Percentiles rank a stretch among this genome's conserved stretches.
These are phyloP conservation scores for Boloria selene DNA, from an alignment of 2,888 invertebrate genomes.

Conservation along the genomic window DNA sequence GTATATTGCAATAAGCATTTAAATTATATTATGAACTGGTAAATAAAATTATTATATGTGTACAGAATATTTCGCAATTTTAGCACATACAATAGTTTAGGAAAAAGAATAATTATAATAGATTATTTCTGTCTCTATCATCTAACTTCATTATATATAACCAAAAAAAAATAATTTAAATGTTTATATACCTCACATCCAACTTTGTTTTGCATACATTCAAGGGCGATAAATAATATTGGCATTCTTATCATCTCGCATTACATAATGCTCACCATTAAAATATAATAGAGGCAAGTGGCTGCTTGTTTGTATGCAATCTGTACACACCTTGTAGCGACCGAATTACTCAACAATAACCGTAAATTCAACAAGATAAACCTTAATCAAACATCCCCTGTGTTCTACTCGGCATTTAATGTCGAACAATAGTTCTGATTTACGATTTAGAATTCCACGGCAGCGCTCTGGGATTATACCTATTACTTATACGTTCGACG, in stretches of 20 bases:
- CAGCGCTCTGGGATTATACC: conserved; percentile 60
- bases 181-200: background rate
- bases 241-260: background rate
- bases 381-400: conserved; percentile 79
- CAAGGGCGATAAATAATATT: background rate
- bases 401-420: conserved; percentile 78
- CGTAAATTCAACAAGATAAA: conserved; percentile 78
- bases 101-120: too few species aligned
- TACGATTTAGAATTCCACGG: conserved; percentile 67
- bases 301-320: conserved; percentile 10
- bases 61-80: too few species aligned
- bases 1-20: background rate
- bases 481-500: conserved; percentile 63
- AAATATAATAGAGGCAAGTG: background rate
- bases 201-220: background rate
- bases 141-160: too few species aligned
- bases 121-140: too few species aligned
- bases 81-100: too few species aligned
- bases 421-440: conserved; percentile 79
- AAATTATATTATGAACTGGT: background rate
- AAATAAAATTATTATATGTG: too few species aligned
- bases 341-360: conserved; percentile 55
- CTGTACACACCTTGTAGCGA: conserved; percentile 27
- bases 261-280: conserved; percentile 7
- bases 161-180: too few species aligned